Percentiles rank a stretch among this genome's conserved stretches.
Evolutionary conservation across 2,888 invertebrate species (phyloP).

Genomic region (Heliconius erato): DNA sequence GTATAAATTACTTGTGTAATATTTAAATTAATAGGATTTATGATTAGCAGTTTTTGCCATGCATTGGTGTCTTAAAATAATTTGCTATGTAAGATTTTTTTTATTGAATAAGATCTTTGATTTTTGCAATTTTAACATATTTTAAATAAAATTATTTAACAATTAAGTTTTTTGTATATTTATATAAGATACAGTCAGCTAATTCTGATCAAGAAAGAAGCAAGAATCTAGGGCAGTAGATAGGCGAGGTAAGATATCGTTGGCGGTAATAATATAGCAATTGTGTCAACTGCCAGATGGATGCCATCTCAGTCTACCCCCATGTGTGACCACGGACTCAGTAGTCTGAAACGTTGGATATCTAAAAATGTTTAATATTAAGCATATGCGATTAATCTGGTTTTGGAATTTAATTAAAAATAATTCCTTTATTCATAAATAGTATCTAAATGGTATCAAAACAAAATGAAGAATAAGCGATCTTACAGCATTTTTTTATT

Average conservation of each 20-base stretch:
- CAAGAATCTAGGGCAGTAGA: background rate
- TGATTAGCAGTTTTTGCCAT: too few relatives aligned
- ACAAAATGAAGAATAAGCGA: background rate
- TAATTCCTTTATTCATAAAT: background rate
- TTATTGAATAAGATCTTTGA: background rate
- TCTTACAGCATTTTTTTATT: background rate
- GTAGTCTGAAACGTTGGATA: background rate
- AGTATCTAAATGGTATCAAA: background rate
- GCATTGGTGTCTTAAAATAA: too few relatives aligned
- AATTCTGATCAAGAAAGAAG: too few relatives aligned
- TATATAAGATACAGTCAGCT: background rate
- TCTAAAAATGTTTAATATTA: background rate
- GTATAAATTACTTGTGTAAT: too few relatives aligned
- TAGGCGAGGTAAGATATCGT: background rate
- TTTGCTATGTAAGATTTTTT: too few relatives aligned
- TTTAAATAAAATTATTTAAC: background rate
- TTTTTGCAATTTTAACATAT: background rate
- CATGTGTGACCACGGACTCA: background rate
- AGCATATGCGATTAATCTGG: background rate
- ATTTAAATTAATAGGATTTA: too few relatives aligned
- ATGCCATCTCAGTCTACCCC: background rate
- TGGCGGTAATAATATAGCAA: background rate
- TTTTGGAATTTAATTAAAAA: background rate
- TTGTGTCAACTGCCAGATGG: background rate
- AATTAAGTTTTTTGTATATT: background rate